phyloP scores from a whole-genome alignment of 2,888 invertebrate genomes.

The Hemaris fuciformis region DNA sequence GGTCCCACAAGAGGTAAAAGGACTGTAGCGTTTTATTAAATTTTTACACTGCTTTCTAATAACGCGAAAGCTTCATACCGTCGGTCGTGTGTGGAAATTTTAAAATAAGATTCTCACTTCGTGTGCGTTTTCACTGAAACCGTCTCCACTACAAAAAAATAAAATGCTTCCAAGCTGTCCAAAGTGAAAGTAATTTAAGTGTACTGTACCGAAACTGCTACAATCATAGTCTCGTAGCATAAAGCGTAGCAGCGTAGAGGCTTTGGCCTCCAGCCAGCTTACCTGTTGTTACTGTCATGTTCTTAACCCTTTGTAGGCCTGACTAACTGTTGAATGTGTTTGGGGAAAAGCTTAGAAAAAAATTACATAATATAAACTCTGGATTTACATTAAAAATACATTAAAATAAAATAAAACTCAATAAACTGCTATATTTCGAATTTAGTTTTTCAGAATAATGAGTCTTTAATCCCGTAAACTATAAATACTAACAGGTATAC shows the following conservation, averaged over 20 bases:
- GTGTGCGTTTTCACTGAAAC: background rate
- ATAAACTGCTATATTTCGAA: too few relatives aligned
- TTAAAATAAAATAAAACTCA: too few relatives aligned
- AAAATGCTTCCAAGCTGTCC: conserved; percentile 34
- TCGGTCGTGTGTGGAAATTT: background rate
- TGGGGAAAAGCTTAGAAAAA: conserved; percentile 26
- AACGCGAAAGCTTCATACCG: background rate
- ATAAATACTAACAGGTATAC: too few relatives aligned
- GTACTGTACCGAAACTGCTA: conserved; percentile 38
- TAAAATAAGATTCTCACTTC: background rate
- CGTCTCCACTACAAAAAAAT: background rate
- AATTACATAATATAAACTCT: background rate
- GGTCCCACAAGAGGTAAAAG: too few relatives aligned
- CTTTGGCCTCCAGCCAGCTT: conserved; percentile 71
- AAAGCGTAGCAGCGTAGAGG: conserved; percentile 51
- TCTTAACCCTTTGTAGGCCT: conserved; percentile 47
- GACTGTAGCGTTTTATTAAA: background rate
- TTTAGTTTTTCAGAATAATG: too few relatives aligned
- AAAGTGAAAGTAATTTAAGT: conserved; percentile 45
- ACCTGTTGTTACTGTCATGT: conserved; percentile 72
- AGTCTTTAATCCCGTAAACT: too few relatives aligned
- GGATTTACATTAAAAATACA: too few relatives aligned
- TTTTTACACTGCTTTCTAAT: background rate
- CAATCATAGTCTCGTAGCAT: conserved; percentile 54
- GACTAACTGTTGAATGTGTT: conserved; percentile 47